Evolutionary conservation across 2,113 vertebrate genomes (phyloP).

Genomic region (Salvelinus namaycush): DNA sequence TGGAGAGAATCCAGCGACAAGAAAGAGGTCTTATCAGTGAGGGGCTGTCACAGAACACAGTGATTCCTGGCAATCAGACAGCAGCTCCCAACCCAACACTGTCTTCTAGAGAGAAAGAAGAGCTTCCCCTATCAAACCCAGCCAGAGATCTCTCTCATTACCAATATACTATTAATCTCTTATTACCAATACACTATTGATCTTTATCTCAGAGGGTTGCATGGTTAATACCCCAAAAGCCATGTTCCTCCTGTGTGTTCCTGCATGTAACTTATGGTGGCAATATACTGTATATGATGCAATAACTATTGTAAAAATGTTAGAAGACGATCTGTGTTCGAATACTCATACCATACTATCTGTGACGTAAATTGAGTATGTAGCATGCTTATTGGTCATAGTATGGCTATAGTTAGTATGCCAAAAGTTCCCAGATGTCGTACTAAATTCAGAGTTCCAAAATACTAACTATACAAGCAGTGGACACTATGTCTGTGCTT

Average conservation of each 20-base stretch:
- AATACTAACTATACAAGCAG: too few relatives aligned
- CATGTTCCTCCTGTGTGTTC: not conserved
- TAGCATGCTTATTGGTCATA: too few relatives aligned
- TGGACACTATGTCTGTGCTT: too few relatives aligned
- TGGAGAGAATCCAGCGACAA: not conserved
- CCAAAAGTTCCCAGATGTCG: too few relatives aligned
- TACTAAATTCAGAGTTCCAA: too few relatives aligned
- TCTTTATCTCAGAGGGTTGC: not conserved
- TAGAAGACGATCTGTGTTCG: too few relatives aligned
- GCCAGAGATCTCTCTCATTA: not conserved
- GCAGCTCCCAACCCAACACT: not conserved
- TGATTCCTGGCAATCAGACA: not conserved
- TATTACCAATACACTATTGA: not conserved
- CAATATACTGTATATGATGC: not conserved
- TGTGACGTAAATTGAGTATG: too few relatives aligned
- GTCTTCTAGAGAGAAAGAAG: not conserved
- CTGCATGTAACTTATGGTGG: not conserved
- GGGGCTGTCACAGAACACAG: not conserved
- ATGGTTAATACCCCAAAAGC: not conserved
- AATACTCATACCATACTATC: too few relatives aligned
- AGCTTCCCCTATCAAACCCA: not conserved
- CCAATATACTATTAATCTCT: not conserved
- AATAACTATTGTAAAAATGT: too few relatives aligned
- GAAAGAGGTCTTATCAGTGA: conserved; percentile 7
- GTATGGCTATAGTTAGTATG: too few relatives aligned